phyloP scores from a whole-genome alignment of 2,797 vertebrate species.

The Remorina albescens region DNA sequence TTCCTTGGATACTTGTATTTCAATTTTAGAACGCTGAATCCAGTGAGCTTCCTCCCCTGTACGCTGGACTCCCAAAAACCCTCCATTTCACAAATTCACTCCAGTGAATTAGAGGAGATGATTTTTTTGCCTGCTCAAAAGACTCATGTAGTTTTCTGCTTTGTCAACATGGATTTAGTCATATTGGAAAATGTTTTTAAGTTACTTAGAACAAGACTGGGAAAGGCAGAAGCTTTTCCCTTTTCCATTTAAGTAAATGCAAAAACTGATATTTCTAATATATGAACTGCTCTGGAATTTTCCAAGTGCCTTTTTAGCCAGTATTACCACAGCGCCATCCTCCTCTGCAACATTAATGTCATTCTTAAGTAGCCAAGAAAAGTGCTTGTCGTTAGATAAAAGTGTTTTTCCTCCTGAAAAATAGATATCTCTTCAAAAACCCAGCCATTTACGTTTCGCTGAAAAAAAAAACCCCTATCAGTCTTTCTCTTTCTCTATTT shows the following conservation, averaged over 20 bases:
- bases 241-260: constrained; percentile 57
- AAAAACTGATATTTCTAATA: constrained; percentile 67
- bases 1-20: background rate
- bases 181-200: constrained; percentile 67
- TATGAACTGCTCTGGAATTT: constrained; percentile 57
- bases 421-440: constrained; percentile 59
- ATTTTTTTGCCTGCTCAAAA: constrained; percentile 30
- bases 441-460: constrained; percentile 69
- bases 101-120: constrained; percentile 53
- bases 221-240: constrained; percentile 34
- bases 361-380: constrained; percentile 70
- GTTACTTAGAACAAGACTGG: constrained; percentile 35
- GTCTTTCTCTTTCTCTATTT: constrained; percentile 10
- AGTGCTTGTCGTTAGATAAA: constrained; percentile 73
- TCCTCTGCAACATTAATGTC: constrained; percentile 76
- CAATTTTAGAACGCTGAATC: background rate
- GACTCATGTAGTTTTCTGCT: constrained; percentile 40
- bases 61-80: constrained; percentile 21
- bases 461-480: constrained; percentile 35
- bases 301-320: constrained; percentile 48
- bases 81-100: constrained; percentile 34
- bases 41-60: background rate
- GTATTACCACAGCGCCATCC: constrained; percentile 56
- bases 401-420: constrained; percentile 64
- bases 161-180: constrained; percentile 37